Evolutionary conservation across 2,888 invertebrate genomes (phyloP).

Genomic region (Smittia aterrima): DNA sequence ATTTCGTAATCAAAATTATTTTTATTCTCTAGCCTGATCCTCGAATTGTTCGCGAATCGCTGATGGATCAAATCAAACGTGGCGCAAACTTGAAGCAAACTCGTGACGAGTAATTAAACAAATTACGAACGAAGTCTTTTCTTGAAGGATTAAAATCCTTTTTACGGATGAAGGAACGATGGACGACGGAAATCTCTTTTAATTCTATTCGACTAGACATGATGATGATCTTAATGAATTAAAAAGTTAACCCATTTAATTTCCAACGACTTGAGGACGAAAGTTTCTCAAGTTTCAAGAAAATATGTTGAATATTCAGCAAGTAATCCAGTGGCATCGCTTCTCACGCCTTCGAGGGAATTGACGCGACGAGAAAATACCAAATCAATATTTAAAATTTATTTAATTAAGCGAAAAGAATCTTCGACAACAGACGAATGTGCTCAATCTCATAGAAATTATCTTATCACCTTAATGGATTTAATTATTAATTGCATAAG

Average conservation of each 20-base stretch:
- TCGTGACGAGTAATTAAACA: conserved; percentile 47
- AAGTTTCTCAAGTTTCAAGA: background rate
- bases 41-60: conserved; percentile 75
- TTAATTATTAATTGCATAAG: background rate
- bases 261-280: no score
- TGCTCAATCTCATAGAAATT: background rate
- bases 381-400: conserved; percentile 1
- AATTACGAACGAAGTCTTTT: no score
- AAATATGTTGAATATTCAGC: background rate
- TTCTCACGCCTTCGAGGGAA: background rate
- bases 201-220: background rate
- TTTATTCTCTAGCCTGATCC: conserved; percentile 64
- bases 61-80: conserved; percentile 92
- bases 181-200: background rate
- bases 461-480: background rate
- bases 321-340: background rate
- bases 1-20: no score
- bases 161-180: background rate
- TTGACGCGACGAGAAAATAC: background rate
- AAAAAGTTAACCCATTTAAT: background rate
- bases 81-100: conserved; percentile 81
- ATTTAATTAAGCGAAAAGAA: background rate
- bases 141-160: background rate
- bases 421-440: background rate
- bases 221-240: background rate